A percentile compares a stretch with the other conserved stretches of the same genome.
These are phyloP conservation scores for Standfussiana lucernea DNA, from an alignment of 2,888 invertebrate species.

Conservation along the genomic window DNA sequence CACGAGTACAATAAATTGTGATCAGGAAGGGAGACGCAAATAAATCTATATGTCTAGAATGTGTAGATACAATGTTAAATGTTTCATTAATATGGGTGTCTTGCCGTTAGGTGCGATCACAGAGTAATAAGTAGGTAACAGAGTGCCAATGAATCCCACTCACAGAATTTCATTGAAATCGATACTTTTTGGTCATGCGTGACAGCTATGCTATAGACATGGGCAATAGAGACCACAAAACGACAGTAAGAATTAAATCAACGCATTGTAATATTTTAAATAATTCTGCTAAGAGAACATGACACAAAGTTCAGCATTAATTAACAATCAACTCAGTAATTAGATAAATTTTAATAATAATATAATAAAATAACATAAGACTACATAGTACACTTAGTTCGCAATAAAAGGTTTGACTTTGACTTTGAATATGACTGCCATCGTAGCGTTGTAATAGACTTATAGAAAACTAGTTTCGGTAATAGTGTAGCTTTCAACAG, in stretches of 20 bases:
- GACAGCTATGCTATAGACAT: neutral
- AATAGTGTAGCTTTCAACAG: neutral
- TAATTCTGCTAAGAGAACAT: neutral
- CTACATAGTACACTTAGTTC: too few relatives aligned
- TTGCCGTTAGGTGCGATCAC: slow-evolving; percentile 11
- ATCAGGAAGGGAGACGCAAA: slow-evolving; percentile 62
- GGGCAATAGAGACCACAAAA: neutral
- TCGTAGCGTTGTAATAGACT: neutral
- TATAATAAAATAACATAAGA: too few relatives aligned
- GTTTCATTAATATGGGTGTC: slow-evolving; percentile 48
- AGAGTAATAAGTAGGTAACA: slow-evolving; percentile 13
- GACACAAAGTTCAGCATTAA: neutral
- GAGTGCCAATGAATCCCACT: slow-evolving; percentile 2
- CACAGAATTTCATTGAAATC: neutral
- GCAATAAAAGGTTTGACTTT: too few relatives aligned
- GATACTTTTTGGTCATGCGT: neutral
- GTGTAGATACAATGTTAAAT: slow-evolving; percentile 42
- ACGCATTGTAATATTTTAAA: neutral
- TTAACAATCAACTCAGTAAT: neutral
- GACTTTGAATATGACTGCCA: neutral
- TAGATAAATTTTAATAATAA: too few relatives aligned
- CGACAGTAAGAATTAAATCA: neutral
- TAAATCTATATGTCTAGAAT: slow-evolving; percentile 57
- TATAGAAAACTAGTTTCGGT: neutral
- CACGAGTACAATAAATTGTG: slow-evolving; percentile 72